phyloP scores from a whole-genome alignment of 2,888 invertebrate species.

The Drosophila rellima region DNA sequence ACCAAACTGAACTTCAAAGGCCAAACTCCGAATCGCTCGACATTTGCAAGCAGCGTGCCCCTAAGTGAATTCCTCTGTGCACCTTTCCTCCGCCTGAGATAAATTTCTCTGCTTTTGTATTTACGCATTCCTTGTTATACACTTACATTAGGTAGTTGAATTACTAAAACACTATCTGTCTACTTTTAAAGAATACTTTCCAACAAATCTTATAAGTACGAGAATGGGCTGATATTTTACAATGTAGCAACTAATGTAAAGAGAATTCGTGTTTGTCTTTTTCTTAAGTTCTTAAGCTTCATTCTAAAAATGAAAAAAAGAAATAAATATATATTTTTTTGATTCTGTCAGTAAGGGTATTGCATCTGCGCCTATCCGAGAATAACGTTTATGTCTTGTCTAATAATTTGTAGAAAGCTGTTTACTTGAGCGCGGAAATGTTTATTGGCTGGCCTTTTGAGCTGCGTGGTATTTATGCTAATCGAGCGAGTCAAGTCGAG shows the following conservation, averaged over 20 bases:
- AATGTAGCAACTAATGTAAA: no score
- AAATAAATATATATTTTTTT: not conserved
- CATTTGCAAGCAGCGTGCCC: constrained; percentile 59
- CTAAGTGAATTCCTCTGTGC: constrained; percentile 50
- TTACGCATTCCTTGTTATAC: constrained; percentile 25
- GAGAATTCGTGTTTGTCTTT: no score
- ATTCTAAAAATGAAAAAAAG: no score
- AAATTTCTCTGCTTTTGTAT: not conserved
- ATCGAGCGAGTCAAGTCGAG: constrained; percentile 62
- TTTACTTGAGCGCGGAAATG: constrained; percentile 69
- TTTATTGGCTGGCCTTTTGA: constrained; percentile 73
- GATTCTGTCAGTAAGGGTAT: constrained; percentile 14
- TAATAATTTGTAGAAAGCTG: constrained; percentile 58
- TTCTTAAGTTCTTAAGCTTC: no score
- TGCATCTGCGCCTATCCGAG: not conserved
- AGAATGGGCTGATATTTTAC: no score
- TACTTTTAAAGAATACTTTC: no score
- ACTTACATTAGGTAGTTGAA: not conserved
- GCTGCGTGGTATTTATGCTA: constrained; percentile 67
- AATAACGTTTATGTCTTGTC: constrained; percentile 19
- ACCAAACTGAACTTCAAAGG: constrained; percentile 67
- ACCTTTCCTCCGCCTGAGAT: not conserved
- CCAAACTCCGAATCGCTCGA: constrained; percentile 35
- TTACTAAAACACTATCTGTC: no score
- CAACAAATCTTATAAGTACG: no score